Evolutionary conservation across 2,888 invertebrate genomes (phyloP).

Genomic region (Synanthedon tipuliformis): DNA sequence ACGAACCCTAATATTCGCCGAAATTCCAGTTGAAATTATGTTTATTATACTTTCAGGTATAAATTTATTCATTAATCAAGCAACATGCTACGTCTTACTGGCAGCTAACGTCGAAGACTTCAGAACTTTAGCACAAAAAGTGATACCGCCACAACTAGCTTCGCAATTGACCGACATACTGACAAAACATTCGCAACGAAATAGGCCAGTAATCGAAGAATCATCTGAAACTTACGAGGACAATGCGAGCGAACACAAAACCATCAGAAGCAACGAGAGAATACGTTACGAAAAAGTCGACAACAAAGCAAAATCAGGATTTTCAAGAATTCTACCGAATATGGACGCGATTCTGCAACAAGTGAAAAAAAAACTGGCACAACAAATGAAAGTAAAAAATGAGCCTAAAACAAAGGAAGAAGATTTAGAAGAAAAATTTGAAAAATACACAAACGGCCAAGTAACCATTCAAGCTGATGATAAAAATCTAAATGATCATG

Average conservation of each 20-base stretch:
- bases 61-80: neutral
- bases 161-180: conserved; percentile 21
- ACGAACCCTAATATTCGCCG: no score
- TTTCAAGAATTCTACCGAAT: neutral
- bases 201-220: neutral
- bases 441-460: neutral
- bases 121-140: conserved; percentile 22
- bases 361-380: neutral
- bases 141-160: conserved; percentile 20
- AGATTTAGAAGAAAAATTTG: neutral
- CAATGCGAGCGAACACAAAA: neutral
- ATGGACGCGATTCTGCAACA: neutral
- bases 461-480: neutral
- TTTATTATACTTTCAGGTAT: neutral
- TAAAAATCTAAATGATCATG: neutral
- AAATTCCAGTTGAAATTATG: no score
- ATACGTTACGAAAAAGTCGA: neutral
- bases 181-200: conserved; percentile 3
- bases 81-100: conserved; percentile 17
- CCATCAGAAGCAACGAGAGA: neutral
- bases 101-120: conserved; percentile 34
- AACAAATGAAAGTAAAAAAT: neutral
- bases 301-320: neutral
- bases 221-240: neutral
- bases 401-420: neutral